These are phyloP conservation scores for Vespertilio murinus DNA, from an alignment of 2,797 vertebrate genomes.

Conservation along the genomic window DNA sequence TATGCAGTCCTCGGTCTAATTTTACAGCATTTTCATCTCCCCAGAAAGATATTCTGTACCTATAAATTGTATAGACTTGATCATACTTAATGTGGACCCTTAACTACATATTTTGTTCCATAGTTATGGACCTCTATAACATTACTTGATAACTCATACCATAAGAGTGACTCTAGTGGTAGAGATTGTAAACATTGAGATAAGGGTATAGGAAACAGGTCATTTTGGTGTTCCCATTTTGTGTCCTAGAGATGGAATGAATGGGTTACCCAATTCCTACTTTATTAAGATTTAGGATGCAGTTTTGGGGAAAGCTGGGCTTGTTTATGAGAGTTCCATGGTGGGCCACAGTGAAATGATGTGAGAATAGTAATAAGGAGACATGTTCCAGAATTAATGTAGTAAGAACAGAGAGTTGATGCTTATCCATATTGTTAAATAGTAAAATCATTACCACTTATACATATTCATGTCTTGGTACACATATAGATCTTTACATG, in stretches of 20 bases:
- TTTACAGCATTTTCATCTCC: slow-evolving; percentile 26
- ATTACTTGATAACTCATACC: background rate
- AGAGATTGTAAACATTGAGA: background rate
- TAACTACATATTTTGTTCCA: background rate
- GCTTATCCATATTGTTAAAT: background rate
- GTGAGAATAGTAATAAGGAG: background rate
- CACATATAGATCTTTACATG: background rate
- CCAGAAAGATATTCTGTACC: background rate
- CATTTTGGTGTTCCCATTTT: background rate
- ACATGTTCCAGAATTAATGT: background rate
- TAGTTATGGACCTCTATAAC: background rate
- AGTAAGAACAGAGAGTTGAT: background rate
- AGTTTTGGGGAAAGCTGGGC: background rate
- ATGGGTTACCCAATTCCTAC: background rate
- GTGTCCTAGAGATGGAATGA: background rate
- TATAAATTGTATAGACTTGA: background rate
- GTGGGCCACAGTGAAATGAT: background rate
- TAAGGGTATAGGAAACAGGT: background rate
- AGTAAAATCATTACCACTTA: background rate
- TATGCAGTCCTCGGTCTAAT: background rate
- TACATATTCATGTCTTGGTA: background rate
- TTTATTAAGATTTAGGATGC: background rate
- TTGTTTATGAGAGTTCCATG: background rate
- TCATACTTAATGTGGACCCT: background rate
- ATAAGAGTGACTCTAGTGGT: background rate